Conservation (phyloP, 1,140 invertebrate species). For the Orchesella cincta region DNA sequence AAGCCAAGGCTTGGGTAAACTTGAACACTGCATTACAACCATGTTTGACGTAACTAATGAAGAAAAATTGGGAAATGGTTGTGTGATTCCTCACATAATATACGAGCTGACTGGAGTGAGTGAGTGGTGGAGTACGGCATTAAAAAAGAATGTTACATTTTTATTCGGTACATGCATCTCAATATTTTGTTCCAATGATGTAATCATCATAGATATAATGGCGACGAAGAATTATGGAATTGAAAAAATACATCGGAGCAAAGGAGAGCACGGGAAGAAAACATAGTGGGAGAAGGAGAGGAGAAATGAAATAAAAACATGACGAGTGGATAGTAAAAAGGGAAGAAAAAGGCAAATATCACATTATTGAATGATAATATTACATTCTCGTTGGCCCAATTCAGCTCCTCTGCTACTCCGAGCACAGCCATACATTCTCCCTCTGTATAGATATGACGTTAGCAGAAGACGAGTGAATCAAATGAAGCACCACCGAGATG, state of each 20-base stretch:
- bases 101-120: background rate
- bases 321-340: conserved; percentile 18
- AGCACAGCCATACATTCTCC: background rate
- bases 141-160: background rate
- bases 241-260: background rate
- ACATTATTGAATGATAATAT: conserved; percentile 20
- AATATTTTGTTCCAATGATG: conserved; percentile 17
- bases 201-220: conserved; percentile 23
- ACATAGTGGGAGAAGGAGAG: background rate
- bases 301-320: conserved; percentile 11
- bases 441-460: background rate
- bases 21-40: too few relatives aligned
- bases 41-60: background rate
- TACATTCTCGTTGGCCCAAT: conserved; percentile 29
- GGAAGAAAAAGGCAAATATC: conserved; percentile 18
- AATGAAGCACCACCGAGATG: conserved; percentile 21
- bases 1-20: too few relatives aligned
- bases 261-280: background rate
- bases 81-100: background rate
- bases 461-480: conserved; percentile 14
- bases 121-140: too few relatives aligned
- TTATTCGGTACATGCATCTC: conserved; percentile 3
- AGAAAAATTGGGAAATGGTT: conserved; percentile 10
- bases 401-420: background rate
- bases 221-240: conserved; percentile 21